Base-by-base conservation (phyloP, 2,888 invertebrate species). In the Anthophora plumipes region DNA sequence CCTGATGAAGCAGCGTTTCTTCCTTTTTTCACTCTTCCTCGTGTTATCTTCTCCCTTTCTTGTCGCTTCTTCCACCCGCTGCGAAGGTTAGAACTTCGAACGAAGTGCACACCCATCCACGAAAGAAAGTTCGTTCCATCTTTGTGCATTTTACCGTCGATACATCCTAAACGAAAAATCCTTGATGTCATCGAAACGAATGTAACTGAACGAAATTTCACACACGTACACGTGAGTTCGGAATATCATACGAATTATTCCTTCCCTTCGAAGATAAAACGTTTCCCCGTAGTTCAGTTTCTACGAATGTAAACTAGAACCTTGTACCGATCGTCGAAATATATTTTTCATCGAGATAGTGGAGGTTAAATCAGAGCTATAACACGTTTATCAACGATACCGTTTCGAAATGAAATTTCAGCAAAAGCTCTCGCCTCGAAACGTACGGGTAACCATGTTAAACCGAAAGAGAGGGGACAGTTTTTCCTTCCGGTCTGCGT, bases 1-100 rank as follows among this genome's bases (percentile, higher is more conserved):
- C 80, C 77, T 83, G 78, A 91, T 89, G 84, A 84, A 89, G 75
- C 83, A 11, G 9, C 57, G 4, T 25, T 66, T n/a, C 60, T 20
- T 70, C 20, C 25, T 70, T 66, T 79, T 73, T 41, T 41, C 54
- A 11, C n/a, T 66, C 37, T 8, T 20, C 43, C 52, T 50, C 46
- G 14, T 60, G 59, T 46, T 37, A 22, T 11, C 39, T 52, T 41
- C 22, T 12, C 46, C 60, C 60, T 31, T 41, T 22, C 43, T 57
- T 43, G 14, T 63, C 41, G 57, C 66, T 61, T 55, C 71, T 46
- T 43, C 66, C 50, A 43, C 50, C 39, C 37, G n/a, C n/a, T 52
- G 25, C 20, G 52, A 39, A 39, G 52, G 55, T 22, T 31, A 31
- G 52, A 50, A 52, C 20, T 41, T 31, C 2, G 31, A 8, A 55